Evolutionary conservation across 2,888 invertebrate species (phyloP).

Genomic region (Agonopterix alstromeriana): DNA sequence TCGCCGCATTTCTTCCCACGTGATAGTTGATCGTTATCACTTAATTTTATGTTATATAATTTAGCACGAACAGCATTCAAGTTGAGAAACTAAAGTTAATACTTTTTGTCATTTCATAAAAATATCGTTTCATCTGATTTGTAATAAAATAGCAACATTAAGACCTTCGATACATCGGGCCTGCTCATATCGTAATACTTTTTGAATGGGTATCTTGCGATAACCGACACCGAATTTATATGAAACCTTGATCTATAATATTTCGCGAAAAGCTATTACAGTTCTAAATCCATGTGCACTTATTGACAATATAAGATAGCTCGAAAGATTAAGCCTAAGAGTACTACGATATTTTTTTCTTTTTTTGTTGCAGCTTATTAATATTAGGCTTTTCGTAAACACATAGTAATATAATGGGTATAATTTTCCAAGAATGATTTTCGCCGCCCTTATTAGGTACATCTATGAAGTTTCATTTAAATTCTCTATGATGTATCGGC

Average conservation of each 20-base stretch:
- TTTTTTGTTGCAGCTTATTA: slow-evolving; percentile 60
- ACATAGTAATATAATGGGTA: slow-evolving; percentile 66
- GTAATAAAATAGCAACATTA: slow-evolving; percentile 55
- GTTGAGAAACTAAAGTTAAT: slow-evolving; percentile 59
- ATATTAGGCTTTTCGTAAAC: slow-evolving; percentile 69
- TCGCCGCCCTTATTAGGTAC: slow-evolving; percentile 67
- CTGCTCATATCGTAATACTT: slow-evolving; percentile 57
- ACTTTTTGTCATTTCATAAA: slow-evolving; percentile 72
- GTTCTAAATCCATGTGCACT: slow-evolving; percentile 69
- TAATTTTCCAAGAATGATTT: slow-evolving; percentile 60
- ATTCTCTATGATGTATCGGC: slow-evolving; percentile 58
- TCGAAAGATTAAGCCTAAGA: slow-evolving; percentile 69
- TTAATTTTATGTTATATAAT: slow-evolving; percentile 8
- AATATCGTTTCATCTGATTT: slow-evolving; percentile 53
- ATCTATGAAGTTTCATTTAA: slow-evolving; percentile 71
- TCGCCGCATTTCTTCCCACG: slow-evolving; percentile 49
- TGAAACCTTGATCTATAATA: slow-evolving; percentile 43
- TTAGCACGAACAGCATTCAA: slow-evolving; percentile 39
- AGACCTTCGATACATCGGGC: slow-evolving; percentile 40
- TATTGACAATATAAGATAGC: slow-evolving; percentile 63
- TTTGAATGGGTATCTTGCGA: slow-evolving; percentile 44
- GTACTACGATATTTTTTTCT: slow-evolving; percentile 58
- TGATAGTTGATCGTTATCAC: slow-evolving; percentile 30
- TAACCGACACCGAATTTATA: slow-evolving; percentile 49
- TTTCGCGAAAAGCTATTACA: slow-evolving; percentile 62